Evolutionary conservation across 2,113 vertebrate genomes (phyloP), one percentile per base, ranked within the genome.

Genomic region (Chitala chitala): DNA sequence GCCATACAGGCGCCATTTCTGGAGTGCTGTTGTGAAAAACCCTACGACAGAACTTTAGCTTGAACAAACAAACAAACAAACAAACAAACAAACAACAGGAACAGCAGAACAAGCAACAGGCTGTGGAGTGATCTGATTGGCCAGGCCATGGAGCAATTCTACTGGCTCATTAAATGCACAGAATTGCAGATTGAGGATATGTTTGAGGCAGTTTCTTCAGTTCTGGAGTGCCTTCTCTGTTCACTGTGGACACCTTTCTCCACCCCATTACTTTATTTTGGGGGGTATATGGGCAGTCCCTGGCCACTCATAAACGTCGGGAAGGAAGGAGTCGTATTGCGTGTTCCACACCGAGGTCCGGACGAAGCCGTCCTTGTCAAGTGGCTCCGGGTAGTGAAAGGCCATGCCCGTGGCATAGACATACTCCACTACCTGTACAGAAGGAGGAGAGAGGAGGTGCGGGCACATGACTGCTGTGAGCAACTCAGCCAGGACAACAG

Each of bases 331-430:
- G 46, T 98, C 95, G 0, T 98, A 99, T 6, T 92, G 76, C 1
- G 91, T 96, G 83, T 82, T 85, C 95, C 96, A 99, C 12, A 95
- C 81, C 73, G 91, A 94, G 1, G 94, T 89, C 4, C 89, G 87
- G 17, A 98, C 78, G 63, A 94, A 92, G 0, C 74, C 50, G 20
- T 85, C 84, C 86, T 99, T 99, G 85, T 98, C 93, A 50, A 86
- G 5, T 0, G 96, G 97, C 76, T 99, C 97, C 1, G 97, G 97
- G 84, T 98, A 97, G 44, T 91, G 92, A 84, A 98, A 99, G 0
- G 97, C 96, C 94, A 98, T 96, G 72, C 93, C 93, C 71, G 95
- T 95, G 56, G 92, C 87, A 6, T 98, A 98, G 22, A 99, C 84
- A 73, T 89, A 98, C 77, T 98, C 90, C 87, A 93, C 83, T 75